Evolutionary conservation across 2,113 vertebrate genomes (phyloP).

Genomic region (Ailuropoda melanoleuca): DNA sequence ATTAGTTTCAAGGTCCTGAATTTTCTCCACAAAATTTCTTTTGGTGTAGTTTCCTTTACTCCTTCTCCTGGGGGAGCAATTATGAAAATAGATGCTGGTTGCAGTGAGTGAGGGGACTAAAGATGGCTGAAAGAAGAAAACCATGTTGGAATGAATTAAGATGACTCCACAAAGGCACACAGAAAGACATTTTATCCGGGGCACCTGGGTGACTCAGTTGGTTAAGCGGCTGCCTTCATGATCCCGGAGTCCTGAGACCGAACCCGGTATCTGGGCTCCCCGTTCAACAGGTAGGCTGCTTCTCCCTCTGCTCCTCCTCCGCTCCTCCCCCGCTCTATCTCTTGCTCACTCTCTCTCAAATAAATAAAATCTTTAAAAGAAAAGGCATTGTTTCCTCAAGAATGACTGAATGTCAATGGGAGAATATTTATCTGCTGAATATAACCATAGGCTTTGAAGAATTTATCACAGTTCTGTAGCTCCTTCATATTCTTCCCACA

Average conservation of each 20-base stretch:
- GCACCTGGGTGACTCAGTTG: no score
- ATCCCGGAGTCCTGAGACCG: no score
- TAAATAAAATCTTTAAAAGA: no score
- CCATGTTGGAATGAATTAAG: slow-evolving; percentile 70
- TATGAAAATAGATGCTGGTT: slow-evolving; percentile 64
- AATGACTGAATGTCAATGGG: slow-evolving; percentile 58
- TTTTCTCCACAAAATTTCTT: slow-evolving; percentile 22
- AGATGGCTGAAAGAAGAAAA: neutral
- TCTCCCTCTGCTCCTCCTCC: no score
- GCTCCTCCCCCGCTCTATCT: no score
- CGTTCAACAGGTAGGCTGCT: no score
- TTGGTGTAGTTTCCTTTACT: slow-evolving; percentile 62
- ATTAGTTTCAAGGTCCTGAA: slow-evolving; percentile 39
- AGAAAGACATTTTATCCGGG: slow-evolving; percentile 67
- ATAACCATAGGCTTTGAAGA: slow-evolving; percentile 18
- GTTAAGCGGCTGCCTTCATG: no score
- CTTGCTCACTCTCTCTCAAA: no score
- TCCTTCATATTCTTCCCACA: neutral
- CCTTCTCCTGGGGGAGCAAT: slow-evolving; percentile 45
- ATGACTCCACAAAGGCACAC: slow-evolving; percentile 66
- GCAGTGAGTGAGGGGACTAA: neutral
- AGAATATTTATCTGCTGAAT: slow-evolving; percentile 56
- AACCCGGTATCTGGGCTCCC: no score
- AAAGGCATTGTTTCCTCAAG: slow-evolving; percentile 69
- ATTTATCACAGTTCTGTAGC: neutral